These are phyloP conservation scores for Creontiades dilutus DNA, from an alignment of 2,888 invertebrate genomes.

Conservation along the genomic window DNA sequence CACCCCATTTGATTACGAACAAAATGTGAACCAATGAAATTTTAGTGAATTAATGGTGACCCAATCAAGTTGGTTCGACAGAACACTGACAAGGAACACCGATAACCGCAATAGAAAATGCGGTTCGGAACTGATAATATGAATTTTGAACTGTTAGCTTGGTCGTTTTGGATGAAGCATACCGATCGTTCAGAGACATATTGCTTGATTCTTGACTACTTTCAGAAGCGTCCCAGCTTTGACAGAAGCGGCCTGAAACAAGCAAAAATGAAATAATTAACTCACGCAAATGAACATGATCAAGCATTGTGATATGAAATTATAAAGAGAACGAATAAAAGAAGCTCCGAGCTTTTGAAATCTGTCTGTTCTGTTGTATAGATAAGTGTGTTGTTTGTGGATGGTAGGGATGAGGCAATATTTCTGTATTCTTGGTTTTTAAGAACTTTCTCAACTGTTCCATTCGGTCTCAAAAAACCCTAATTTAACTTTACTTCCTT, in stretches of 20 bases:
- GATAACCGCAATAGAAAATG: neutral
- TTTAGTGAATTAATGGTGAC: neutral
- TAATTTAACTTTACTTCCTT: too few relatives aligned
- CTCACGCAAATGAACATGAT: too few relatives aligned
- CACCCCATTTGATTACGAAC: neutral
- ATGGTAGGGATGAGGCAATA: too few relatives aligned
- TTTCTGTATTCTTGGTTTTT: too few relatives aligned
- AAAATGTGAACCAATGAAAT: conserved; percentile 18
- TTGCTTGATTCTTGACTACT: conserved; percentile 64
- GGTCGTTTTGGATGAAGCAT: conserved; percentile 44
- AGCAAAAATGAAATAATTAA: neutral
- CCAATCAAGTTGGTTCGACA: neutral
- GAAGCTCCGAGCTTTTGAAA: too few relatives aligned
- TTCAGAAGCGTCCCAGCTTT: neutral
- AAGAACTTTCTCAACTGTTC: too few relatives aligned
- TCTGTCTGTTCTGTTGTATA: too few relatives aligned
- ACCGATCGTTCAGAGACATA: conserved; percentile 73
- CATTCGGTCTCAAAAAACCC: too few relatives aligned
- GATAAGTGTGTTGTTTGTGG: too few relatives aligned
- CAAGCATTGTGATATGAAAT: too few relatives aligned
- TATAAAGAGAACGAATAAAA: too few relatives aligned
- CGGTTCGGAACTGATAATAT: neutral
- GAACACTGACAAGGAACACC: neutral
- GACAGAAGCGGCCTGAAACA: conserved; percentile 61
- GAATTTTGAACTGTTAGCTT: neutral